Evolutionary conservation across 2,113 vertebrate genomes (phyloP).

Genomic region (Cariama cristata): DNA sequence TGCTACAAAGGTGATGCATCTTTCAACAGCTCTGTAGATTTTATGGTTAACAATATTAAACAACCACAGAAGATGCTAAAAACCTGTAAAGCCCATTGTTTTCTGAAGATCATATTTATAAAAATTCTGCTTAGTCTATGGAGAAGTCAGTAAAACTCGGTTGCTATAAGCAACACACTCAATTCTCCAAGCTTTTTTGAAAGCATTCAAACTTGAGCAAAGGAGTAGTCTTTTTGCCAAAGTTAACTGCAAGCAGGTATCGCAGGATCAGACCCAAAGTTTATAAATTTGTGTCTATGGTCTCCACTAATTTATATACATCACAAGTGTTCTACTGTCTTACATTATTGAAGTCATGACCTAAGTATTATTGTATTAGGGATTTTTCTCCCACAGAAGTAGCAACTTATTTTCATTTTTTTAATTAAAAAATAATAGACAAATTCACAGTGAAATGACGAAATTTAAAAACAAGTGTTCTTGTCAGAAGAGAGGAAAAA

Average conservation of each 20-base stretch:
- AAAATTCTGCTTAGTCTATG: neutral
- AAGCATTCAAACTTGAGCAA: neutral
- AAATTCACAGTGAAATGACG: conserved; percentile 76
- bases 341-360: neutral
- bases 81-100: neutral
- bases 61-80: neutral
- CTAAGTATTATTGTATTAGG: neutral
- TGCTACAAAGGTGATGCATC: neutral
- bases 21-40: neutral
- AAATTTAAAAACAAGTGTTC: conserved; percentile 74
- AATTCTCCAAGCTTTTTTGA: neutral
- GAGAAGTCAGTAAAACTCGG: neutral
- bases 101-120: neutral
- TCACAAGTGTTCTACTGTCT: neutral
- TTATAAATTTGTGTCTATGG: neutral
- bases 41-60: neutral
- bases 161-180: neutral
- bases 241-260: neutral
- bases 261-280: neutral
- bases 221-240: neutral
- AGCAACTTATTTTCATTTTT: neutral
- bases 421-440: conserved; percentile 50
- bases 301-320: neutral
- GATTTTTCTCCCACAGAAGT: conserved; percentile 37
- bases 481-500: conserved; percentile 74